phyloP scores from a whole-genome alignment of 2,797 vertebrate species.

The Sciaenops ocellatus region DNA sequence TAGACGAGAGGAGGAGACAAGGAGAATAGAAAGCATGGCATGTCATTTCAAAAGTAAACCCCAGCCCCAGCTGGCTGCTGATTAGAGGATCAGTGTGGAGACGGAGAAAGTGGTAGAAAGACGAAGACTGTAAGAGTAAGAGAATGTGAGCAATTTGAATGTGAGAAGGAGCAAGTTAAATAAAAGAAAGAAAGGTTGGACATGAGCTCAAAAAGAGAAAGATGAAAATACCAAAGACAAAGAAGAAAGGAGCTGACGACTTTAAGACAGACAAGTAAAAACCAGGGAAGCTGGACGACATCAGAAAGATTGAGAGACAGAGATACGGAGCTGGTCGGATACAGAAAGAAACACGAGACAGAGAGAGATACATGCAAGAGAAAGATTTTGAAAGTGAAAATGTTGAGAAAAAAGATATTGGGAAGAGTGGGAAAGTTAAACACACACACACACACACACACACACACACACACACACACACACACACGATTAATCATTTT shows the following conservation, averaged over 20 bases:
- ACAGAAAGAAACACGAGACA: not conserved
- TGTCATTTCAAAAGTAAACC: conserved; percentile 69
- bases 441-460: not conserved
- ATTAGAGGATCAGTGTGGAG: conserved; percentile 62
- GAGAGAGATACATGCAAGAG: not conserved
- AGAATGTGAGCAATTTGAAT: conserved; percentile 31
- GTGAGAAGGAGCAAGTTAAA: conserved; percentile 25
- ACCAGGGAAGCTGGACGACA: not conserved
- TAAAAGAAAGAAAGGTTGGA: conserved; percentile 8
- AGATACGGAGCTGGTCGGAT: not conserved
- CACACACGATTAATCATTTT: too few relatives aligned
- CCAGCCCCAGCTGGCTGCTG: conserved; percentile 50
- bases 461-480: not conserved
- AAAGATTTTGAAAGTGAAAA: not conserved
- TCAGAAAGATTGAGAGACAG: not conserved
- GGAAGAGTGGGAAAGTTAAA: not conserved
- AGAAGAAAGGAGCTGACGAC: conserved; percentile 2
- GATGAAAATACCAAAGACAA: not conserved
- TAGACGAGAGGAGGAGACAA: conserved; percentile 33
- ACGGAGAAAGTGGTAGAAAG: conserved; percentile 30
- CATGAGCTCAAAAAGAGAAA: conserved; percentile 1
- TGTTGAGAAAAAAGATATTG: not conserved
- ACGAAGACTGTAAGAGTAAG: conserved; percentile 27
- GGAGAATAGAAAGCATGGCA: conserved; percentile 26
- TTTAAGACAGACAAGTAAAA: not conserved